These are phyloP conservation scores for Benitochromis conjunctus DNA, from an alignment of 2,113 vertebrate genomes.

Conservation along the genomic window DNA sequence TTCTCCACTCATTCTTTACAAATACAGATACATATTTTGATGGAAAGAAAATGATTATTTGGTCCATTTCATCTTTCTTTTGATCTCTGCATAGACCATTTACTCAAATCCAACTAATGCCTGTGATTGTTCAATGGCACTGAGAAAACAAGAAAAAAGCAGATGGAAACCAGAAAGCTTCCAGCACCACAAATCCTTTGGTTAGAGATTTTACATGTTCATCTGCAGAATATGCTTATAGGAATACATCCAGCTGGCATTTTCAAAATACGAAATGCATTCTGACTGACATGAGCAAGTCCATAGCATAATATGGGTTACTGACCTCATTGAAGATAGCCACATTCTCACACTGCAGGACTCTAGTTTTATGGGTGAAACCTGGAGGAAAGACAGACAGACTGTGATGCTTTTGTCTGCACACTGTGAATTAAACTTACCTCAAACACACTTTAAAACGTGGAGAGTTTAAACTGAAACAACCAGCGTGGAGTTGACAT, in stretches of 20 bases:
- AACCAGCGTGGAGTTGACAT: not conserved
- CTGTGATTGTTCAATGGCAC: not conserved
- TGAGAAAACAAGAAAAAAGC: not conserved
- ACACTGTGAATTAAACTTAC: not conserved
- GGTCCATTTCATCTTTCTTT: not conserved
- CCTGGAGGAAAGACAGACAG: slow-evolving; percentile 48
- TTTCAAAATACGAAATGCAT: not conserved
- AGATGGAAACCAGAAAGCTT: not conserved
- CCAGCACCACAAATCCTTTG: not conserved
- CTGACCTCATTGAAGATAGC: slow-evolving; percentile 85
- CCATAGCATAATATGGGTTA: not conserved
- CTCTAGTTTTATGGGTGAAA: slow-evolving; percentile 87
- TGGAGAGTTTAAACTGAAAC: not conserved
- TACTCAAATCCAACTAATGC: not conserved
- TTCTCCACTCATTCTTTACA: not conserved
- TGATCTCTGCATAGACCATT: not conserved
- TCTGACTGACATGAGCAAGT: not conserved
- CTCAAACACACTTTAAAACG: not conserved
- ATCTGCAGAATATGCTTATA: not conserved
- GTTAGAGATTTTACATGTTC: not conserved
- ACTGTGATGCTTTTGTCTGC: not conserved
- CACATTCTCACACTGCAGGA: slow-evolving; percentile 75
- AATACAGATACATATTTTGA: not conserved
- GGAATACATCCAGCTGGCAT: not conserved
- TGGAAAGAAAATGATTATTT: not conserved